Percentiles rank a stretch among this genome's conserved stretches.
These are phyloP conservation scores for Ypsolopha sequella DNA, from an alignment of 2,888 invertebrate species.

Conservation along the genomic window DNA sequence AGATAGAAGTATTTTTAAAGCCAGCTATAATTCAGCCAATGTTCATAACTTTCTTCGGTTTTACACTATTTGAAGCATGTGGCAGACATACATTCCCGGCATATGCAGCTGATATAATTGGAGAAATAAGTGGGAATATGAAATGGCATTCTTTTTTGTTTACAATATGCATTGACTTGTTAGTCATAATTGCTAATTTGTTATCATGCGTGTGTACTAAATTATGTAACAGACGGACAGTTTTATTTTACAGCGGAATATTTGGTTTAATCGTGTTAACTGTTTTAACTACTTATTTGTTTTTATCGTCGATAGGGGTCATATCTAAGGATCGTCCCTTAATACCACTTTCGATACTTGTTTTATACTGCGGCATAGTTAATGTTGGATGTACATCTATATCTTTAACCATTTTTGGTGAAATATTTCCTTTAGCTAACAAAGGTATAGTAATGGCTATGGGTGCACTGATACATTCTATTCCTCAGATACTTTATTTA, in stretches of 20 bases:
- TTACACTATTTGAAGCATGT: constrained; percentile 27
- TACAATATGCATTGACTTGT: constrained; percentile 27
- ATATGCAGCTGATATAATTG: constrained; percentile 34
- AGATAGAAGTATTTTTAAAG: constrained; percentile 15
- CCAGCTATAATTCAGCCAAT: constrained; percentile 36
- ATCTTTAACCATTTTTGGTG: constrained; percentile 38
- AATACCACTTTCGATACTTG: constrained; percentile 29
- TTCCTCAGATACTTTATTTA: constrained; percentile 4
- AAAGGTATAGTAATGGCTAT: constrained; percentile 29
- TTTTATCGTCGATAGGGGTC: constrained; percentile 18
- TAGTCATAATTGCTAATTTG: constrained; percentile 29
- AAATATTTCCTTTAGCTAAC: constrained; percentile 39
- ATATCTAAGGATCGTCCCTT: constrained; percentile 22
- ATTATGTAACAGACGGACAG: constrained; percentile 27
- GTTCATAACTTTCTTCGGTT: constrained; percentile 23
- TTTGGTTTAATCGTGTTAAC: constrained; percentile 22
- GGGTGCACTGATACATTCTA: constrained; percentile 24
- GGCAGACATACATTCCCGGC: no score
- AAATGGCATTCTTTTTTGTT: constrained; percentile 16
- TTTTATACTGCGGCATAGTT: constrained; percentile 29
- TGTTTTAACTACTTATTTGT: constrained; percentile 26
- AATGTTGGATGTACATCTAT: constrained; percentile 46
- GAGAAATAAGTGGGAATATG: not conserved
- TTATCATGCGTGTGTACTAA: constrained; percentile 33
- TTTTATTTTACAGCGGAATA: constrained; percentile 35